These are phyloP conservation scores for Myrmecobius fasciatus DNA, from an alignment of 2,113 vertebrate species.

Conservation along the genomic window DNA sequence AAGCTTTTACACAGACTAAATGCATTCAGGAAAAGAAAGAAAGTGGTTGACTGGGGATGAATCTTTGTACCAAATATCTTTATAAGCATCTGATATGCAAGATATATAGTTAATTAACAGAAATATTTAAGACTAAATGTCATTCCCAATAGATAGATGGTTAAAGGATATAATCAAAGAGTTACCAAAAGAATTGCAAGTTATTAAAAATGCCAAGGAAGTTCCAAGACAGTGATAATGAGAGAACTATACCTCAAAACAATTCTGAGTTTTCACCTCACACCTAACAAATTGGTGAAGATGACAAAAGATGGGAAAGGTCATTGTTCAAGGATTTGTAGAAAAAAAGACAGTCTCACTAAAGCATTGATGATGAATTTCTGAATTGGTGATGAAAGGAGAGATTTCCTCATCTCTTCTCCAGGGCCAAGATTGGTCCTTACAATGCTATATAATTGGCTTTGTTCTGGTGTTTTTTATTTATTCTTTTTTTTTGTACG, in stretches of 20 bases:
- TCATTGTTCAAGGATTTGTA: not conserved
- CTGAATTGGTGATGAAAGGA: not conserved
- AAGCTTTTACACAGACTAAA: not conserved
- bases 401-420: not conserved
- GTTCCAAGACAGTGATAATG: not conserved
- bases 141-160: not conserved
- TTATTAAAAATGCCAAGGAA: not conserved
- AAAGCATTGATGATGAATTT: not conserved
- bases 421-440: not conserved
- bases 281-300: not conserved
- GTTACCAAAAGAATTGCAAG: not conserved
- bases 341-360: not conserved
- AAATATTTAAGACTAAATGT: not conserved
- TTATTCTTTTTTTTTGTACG: not conserved
- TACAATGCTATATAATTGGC: not conserved
- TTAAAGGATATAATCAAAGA: not conserved
- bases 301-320: not conserved
- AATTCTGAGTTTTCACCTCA: not conserved
- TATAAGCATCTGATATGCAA: not conserved
- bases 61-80: not conserved
- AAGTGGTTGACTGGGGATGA: not conserved
- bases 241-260: not conserved
- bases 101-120: not conserved
- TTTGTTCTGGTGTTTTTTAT: not conserved
- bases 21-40: not conserved